phyloP scores from a whole-genome alignment of 2,113 vertebrate genomes.

The Bubo scandiacus region DNA sequence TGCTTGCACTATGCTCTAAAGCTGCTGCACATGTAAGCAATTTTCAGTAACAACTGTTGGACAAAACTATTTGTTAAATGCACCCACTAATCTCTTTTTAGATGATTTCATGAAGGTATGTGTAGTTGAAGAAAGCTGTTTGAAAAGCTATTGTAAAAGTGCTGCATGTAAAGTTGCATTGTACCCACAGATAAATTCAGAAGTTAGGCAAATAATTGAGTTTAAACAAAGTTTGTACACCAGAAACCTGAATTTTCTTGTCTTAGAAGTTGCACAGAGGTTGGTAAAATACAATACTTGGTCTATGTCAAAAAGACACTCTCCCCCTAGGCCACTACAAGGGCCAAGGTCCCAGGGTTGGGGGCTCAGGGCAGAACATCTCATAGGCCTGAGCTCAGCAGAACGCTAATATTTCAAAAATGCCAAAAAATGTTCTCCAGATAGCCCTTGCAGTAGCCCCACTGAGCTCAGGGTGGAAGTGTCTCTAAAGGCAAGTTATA shows the following conservation, averaged over 20 bases:
- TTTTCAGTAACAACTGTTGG: not conserved
- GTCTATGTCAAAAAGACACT: not conserved
- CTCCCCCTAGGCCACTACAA: rapidly evolving
- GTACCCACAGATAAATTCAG: not conserved
- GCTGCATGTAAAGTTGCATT: not conserved
- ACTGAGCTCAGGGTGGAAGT: not conserved
- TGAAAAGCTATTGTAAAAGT: not conserved
- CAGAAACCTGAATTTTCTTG: not conserved
- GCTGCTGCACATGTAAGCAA: not conserved
- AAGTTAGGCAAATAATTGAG: not conserved
- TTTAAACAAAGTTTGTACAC: not conserved
- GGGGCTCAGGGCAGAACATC: not conserved
- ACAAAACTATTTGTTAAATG: not conserved
- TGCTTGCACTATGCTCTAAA: not conserved
- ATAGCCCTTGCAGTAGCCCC: not conserved
- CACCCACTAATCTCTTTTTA: not conserved
- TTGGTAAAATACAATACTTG: not conserved
- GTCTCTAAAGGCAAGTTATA: not conserved
- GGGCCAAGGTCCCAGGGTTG: rapidly evolving
- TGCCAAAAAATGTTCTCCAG: not conserved
- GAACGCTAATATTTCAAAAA: rapidly evolving
- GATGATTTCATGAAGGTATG: not conserved
- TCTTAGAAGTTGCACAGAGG: not conserved
- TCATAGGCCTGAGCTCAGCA: not conserved
- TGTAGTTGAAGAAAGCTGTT: not conserved